phyloP scores from a whole-genome alignment of 1,140 invertebrate genomes.

The Nasonia giraulti region DNA sequence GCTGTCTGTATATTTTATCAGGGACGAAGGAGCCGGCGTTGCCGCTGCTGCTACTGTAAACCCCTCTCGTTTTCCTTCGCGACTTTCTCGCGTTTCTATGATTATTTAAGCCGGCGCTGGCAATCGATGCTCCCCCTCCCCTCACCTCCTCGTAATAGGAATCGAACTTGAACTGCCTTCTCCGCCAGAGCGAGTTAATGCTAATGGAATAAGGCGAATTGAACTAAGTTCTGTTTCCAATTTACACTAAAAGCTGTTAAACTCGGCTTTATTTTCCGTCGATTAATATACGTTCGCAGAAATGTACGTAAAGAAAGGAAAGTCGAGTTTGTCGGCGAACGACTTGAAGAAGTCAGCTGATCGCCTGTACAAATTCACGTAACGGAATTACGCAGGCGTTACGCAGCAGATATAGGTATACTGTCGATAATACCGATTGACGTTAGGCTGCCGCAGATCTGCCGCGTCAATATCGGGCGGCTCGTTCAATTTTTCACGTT shows the following conservation, averaged over 20 bases:
- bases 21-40: neutral
- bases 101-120: neutral
- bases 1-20: slow-evolving; percentile 12
- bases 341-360: neutral
- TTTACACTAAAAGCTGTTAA: neutral
- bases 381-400: neutral
- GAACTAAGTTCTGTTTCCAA: neutral
- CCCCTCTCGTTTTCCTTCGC: neutral
- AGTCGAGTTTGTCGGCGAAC: neutral
- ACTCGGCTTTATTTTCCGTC: neutral
- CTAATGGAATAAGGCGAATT: neutral
- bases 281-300: no score
- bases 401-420: neutral
- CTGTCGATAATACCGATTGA: slow-evolving; percentile 29
- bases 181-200: neutral
- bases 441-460: neutral
- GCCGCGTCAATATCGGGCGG: neutral
- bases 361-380: neutral
- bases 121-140: neutral
- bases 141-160: neutral
- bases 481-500: neutral
- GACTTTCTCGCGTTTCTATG: neutral
- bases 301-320: neutral
- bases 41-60: neutral
- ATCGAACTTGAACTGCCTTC: neutral